Evolutionary conservation across 1,140 invertebrate species (phyloP), one percentile per base, ranked within the genome.

Genomic region (Calephelis nemesis): DNA sequence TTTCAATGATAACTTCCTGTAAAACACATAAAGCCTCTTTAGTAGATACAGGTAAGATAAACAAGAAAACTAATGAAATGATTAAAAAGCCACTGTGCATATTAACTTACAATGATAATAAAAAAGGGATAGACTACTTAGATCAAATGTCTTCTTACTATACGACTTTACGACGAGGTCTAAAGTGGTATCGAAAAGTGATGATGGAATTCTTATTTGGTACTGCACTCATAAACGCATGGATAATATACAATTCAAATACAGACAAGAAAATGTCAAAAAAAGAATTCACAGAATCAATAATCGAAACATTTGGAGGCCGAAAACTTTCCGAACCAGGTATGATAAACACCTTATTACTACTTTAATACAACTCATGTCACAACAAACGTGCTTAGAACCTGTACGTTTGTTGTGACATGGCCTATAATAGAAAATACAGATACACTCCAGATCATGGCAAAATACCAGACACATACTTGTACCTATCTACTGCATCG

Each of bases 1-100:
- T 72, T 66, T 66, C 30, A 65, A 70, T 73, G 68, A 49, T 73
- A 52, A 67, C 65, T 67, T 47, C 68, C 10, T 60, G 65, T 63
- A 52, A 52, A 52, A 13, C 13, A 4, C 50, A 52, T 8, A 15
- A 52, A 13, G 50, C 13, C 8, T 42, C 13, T 45, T 62, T 65
- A 65, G 50, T 65, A 70, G 47, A 50, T 65, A 65, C 68, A 49
- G 63, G 68, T n/a, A 65, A 70, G 45, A 62, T 45, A 39, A n/a
- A 65, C 5, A 66, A 58, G 49, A 19, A 12, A 13, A 70, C 69
- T 65, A 65, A 63, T 39, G 64, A 65, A 62, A 48, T 7, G 3
- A 70, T 70, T 40, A 62, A 50, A 60, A 70, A 67, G 52, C 69
- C 65, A 12, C 40, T 47, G 30, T 67, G 60, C 45, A 15, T 67